phyloP scores from a whole-genome alignment of 2,888 invertebrate species.

The Steinernema hermaphroditum region DNA sequence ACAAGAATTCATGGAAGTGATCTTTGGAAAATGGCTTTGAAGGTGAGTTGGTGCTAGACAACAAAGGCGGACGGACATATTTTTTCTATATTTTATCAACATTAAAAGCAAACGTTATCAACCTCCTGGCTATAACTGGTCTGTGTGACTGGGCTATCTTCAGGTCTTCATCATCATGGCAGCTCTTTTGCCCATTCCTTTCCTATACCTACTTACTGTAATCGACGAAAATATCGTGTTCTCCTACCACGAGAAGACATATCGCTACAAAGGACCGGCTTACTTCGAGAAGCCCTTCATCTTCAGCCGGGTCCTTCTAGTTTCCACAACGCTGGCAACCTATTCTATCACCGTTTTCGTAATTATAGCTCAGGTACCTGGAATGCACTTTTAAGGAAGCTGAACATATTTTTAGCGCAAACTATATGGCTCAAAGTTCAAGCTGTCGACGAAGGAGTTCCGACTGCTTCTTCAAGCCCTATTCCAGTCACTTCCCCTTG shows the following conservation, averaged over 20 bases:
- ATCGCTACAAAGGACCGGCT: background rate
- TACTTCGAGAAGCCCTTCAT: constrained; percentile 1
- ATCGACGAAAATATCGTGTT: background rate
- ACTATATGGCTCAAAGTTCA: background rate
- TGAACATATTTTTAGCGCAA: background rate
- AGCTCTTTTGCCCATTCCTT: background rate
- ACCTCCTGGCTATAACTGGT: too few species aligned
- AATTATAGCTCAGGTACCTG: background rate
- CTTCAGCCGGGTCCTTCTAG: background rate
- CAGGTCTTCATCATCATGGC: background rate
- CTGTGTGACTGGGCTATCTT: background rate
- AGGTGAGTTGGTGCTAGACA: too few species aligned
- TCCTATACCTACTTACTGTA: background rate
- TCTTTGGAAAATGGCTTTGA: background rate
- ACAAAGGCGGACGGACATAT: too few species aligned
- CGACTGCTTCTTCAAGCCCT: background rate
- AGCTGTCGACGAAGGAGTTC: background rate
- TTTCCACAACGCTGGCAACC: background rate
- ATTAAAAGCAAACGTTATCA: too few species aligned
- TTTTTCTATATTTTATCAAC: too few species aligned
- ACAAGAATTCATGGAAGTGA: background rate
- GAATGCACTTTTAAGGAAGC: too few species aligned
- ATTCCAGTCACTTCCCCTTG: constrained; percentile 5
- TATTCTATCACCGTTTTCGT: background rate
- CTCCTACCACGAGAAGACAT: background rate